These are phyloP conservation scores for Microctenopoma stevenorrisi DNA, from an alignment of 2,797 vertebrate genomes.

Conservation along the genomic window DNA sequence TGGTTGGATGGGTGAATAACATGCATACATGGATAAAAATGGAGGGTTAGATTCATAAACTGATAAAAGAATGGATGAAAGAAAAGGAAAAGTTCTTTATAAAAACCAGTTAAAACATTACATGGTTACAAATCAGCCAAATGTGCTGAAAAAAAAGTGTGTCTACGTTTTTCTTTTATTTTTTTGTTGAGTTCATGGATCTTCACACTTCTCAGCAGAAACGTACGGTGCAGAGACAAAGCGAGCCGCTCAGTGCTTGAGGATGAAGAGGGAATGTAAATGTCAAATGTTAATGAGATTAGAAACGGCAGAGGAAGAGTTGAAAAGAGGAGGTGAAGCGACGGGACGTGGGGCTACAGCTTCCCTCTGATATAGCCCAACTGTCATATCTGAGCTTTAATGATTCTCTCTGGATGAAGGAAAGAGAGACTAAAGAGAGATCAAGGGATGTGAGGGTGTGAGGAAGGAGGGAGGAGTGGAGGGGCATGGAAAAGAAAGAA, in stretches of 20 bases:
- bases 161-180: background rate
- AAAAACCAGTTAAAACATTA: background rate
- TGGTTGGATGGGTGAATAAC: too few relatives aligned
- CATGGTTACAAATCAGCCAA: background rate
- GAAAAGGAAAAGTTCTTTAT: background rate
- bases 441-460: conserved; percentile 50
- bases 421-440: conserved; percentile 68
- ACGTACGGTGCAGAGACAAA: conserved; percentile 2
- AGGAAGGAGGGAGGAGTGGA: conserved; percentile 15
- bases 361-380: conserved; percentile 66
- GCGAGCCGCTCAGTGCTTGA: conserved; percentile 17
- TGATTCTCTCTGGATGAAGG: conserved; percentile 67
- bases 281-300: conserved; percentile 71
- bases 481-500: conserved; percentile 15
- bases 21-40: too few relatives aligned
- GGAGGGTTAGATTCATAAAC: too few relatives aligned
- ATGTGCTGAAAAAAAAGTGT: conserved; percentile 5
- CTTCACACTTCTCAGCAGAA: background rate
- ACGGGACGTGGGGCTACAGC: conserved; percentile 42
- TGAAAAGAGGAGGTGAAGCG: conserved; percentile 63
- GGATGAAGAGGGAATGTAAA: conserved; percentile 55
- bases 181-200: conserved; percentile 1
- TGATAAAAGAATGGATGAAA: too few relatives aligned
- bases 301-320: conserved; percentile 53
- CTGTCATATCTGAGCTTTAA: conserved; percentile 68